These are phyloP conservation scores for Carapus acus DNA, from an alignment of 2,797 vertebrate species.

Conservation along the genomic window DNA sequence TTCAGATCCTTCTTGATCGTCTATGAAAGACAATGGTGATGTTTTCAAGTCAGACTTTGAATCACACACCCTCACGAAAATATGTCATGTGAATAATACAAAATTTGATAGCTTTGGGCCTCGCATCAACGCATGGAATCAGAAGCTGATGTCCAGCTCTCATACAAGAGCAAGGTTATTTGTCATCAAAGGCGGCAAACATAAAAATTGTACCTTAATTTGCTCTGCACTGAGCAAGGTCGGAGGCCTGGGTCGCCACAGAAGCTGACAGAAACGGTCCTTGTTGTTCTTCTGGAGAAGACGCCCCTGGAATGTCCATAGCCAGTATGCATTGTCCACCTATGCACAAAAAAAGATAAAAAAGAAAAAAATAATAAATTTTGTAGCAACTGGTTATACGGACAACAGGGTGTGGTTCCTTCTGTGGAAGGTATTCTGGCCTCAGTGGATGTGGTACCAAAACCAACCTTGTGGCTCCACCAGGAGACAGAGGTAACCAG, in stretches of 20 bases:
- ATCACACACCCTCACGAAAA: too few relatives aligned
- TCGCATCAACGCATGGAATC: slow-evolving; percentile 46
- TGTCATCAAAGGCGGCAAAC: slow-evolving; percentile 40
- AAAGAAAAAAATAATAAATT: too few relatives aligned
- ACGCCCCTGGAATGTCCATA: slow-evolving; percentile 98
- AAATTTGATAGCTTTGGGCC: slow-evolving; percentile 18
- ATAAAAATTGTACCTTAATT: slow-evolving; percentile 78
- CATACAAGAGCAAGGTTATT: slow-evolving; percentile 34
- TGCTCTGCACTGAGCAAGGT: slow-evolving; percentile 82
- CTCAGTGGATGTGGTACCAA: not conserved
- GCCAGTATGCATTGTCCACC: slow-evolving; percentile 99
- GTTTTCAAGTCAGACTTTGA: not conserved
- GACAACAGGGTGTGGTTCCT: too few relatives aligned
- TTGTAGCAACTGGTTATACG: too few relatives aligned
- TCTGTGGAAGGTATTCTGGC: too few relatives aligned
- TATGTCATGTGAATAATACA: not conserved
- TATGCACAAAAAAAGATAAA: slow-evolving; percentile 46
- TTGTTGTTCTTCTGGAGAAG: slow-evolving; percentile 98
- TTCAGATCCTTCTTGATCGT: slow-evolving; percentile 97
- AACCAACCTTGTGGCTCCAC: slow-evolving; percentile 96
- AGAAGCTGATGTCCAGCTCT: slow-evolving; percentile 41
- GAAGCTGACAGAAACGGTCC: slow-evolving; percentile 95
- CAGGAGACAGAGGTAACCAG: slow-evolving; percentile 96
- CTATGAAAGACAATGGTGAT: slow-evolving; percentile 62
- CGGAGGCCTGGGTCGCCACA: slow-evolving; percentile 91